These are phyloP conservation scores for Sapayoa aenigma DNA, from an alignment of 2,113 vertebrate species.

Conservation along the genomic window DNA sequence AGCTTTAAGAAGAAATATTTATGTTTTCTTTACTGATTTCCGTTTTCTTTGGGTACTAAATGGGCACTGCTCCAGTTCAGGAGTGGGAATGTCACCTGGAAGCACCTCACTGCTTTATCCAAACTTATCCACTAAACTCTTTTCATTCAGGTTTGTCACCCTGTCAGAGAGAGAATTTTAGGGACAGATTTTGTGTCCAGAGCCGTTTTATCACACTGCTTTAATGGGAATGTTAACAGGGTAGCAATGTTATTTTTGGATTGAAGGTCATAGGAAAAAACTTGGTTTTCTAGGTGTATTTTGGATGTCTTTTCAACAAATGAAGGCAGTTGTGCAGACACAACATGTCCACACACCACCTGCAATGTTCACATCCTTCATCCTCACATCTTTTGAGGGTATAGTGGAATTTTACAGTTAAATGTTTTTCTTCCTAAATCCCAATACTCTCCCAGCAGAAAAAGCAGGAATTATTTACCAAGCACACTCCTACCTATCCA, in stretches of 20 bases:
- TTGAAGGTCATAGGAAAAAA: not conserved
- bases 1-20: not conserved
- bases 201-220: not conserved
- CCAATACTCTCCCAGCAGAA: not conserved
- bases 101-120: not conserved
- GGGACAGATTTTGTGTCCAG: not conserved
- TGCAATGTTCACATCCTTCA: rapidly evolving
- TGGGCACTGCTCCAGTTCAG: rapidly evolving
- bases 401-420: rapidly evolving
- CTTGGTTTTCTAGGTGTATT: rapidly evolving
- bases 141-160: not conserved
- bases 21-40: not conserved
- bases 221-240: not conserved
- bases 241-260: not conserved
- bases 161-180: not conserved
- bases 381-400: not conserved
- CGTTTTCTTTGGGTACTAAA: not conserved
- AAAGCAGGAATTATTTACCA: not conserved
- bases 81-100: not conserved
- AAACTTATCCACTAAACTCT: not conserved
- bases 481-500: not conserved
- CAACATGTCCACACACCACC: rapidly evolving
- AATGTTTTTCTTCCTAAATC: not conserved
- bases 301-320: not conserved
- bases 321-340: not conserved